Evolutionary conservation across 2,888 invertebrate genomes (phyloP).

Genomic region (Cylloceria caligata): DNA sequence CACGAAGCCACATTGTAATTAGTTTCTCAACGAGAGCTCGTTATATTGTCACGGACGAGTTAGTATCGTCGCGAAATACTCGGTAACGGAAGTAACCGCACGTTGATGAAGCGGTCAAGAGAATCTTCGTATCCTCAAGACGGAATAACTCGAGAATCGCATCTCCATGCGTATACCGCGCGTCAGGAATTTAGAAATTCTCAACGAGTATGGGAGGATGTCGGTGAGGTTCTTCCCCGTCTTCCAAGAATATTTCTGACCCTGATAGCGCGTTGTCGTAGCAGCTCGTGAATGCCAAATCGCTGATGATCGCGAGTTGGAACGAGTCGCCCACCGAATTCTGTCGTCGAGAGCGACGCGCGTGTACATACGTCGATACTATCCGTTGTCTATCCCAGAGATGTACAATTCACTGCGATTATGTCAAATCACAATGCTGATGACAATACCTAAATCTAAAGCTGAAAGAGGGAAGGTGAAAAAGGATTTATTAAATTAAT

Average conservation of each 20-base stretch:
- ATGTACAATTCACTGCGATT: conserved; percentile 3
- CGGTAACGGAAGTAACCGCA: conserved; percentile 16
- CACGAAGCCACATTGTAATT: conserved; percentile 32
- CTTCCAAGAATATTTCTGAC: conserved; percentile 56
- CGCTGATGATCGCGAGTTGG: conserved; percentile 30
- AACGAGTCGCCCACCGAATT: no score
- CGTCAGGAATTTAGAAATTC: conserved; percentile 47
- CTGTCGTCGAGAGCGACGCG: no score
- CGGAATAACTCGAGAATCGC: conserved; percentile 4
- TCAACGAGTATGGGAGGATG: not conserved
- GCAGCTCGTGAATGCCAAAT: conserved; percentile 58
- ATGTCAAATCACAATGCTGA: not conserved
- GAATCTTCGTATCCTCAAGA: conserved; percentile 6
- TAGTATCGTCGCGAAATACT: conserved; percentile 23
- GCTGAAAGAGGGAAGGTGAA: not conserved
- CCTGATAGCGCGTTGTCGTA: conserved; percentile 38
- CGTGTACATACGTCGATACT: no score
- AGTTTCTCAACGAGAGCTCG: conserved; percentile 35
- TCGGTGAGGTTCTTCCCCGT: not conserved
- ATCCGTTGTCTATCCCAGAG: not conserved
- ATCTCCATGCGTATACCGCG: not conserved
- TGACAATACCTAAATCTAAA: not conserved
- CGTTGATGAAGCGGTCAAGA: conserved; percentile 3
- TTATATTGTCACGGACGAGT: conserved; percentile 47
- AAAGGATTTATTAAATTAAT: conserved; percentile 31